phyloP scores from a whole-genome alignment of 1,140 invertebrate species.

The Aphaenogaster rudis region DNA sequence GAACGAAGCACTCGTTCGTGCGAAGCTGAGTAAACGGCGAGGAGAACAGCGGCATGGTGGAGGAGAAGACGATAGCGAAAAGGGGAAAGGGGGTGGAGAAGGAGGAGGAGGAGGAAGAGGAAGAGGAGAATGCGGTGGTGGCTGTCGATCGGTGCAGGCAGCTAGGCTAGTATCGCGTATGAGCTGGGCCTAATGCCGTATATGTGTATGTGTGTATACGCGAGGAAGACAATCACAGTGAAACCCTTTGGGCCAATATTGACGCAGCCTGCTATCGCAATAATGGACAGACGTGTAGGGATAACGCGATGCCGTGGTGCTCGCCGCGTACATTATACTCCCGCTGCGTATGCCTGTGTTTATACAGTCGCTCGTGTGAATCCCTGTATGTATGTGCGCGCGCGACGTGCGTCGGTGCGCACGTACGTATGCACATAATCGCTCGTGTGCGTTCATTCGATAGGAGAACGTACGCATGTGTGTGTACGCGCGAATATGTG shows the following conservation, averaged over 20 bases:
- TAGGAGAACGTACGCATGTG: not conserved
- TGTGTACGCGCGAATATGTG: conserved; percentile 34
- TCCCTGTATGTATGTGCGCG: not conserved
- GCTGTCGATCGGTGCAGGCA: conserved; percentile 45
- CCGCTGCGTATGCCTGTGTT: conserved; percentile 64
- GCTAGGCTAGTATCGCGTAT: conserved; percentile 41
- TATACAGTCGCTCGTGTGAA: conserved; percentile 69
- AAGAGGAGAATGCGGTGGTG: conserved; percentile 9
- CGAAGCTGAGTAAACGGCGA: conserved; percentile 60
- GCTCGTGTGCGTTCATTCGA: conserved; percentile 2
- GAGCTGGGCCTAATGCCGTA: conserved; percentile 38
- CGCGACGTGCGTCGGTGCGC: not conserved
- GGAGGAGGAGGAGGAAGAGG: not conserved
- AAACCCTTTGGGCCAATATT: conserved; percentile 80
- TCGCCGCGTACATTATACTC: conserved; percentile 72
- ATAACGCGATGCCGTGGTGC: conserved; percentile 73
- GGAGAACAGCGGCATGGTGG: not conserved
- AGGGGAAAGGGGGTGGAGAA: not conserved
- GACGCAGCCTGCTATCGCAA: conserved; percentile 79
- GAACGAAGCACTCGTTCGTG: conserved; percentile 42
- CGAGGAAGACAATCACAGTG: conserved; percentile 77
- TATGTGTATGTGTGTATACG: conserved; percentile 20
- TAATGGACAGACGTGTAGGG: conserved; percentile 79
- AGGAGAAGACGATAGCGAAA: conserved; percentile 10
- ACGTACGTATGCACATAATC: not conserved